Evolutionary conservation across 1,140 invertebrate genomes (phyloP).

Genomic region (Cephus cinctus): DNA sequence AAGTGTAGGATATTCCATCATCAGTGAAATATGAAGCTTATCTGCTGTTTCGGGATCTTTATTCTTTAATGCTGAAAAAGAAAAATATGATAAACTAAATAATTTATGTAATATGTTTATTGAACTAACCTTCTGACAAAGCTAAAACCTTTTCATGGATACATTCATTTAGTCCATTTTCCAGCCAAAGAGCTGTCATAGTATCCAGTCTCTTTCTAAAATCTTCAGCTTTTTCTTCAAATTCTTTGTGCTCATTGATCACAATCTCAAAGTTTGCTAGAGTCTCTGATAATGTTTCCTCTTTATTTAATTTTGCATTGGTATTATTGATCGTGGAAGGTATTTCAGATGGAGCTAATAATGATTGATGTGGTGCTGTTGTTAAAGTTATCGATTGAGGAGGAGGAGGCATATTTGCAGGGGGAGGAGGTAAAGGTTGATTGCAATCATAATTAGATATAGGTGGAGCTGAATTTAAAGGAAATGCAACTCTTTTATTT

Average conservation of each 20-base stretch:
- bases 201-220: conserved; percentile 44
- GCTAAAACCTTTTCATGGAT: conserved; percentile 42
- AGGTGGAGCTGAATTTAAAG: conserved; percentile 32
- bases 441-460: conserved; percentile 8
- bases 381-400: conserved; percentile 23
- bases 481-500: conserved; percentile 55
- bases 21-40: conserved; percentile 48
- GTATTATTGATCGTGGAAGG: neutral
- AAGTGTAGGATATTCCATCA: conserved; percentile 47
- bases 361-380: conserved; percentile 33
- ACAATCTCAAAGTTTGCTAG: conserved; percentile 36
- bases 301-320: conserved; percentile 25
- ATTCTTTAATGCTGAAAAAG: conserved; percentile 44
- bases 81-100: conserved; percentile 5
- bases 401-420: conserved; percentile 27
- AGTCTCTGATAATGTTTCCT: conserved; percentile 30
- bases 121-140: conserved; percentile 45
- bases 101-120: conserved; percentile 7
- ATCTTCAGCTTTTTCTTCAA: conserved; percentile 35
- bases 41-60: conserved; percentile 44
- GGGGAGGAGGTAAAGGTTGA: conserved; percentile 9
- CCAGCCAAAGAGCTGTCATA: conserved; percentile 49
- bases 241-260: conserved; percentile 27
- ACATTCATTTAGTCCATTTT: conserved; percentile 42
- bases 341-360: conserved; percentile 16